Evolutionary conservation across 2,113 vertebrate genomes (phyloP), one percentile per base, ranked within the genome.

Genomic region (Grantiella picta): DNA sequence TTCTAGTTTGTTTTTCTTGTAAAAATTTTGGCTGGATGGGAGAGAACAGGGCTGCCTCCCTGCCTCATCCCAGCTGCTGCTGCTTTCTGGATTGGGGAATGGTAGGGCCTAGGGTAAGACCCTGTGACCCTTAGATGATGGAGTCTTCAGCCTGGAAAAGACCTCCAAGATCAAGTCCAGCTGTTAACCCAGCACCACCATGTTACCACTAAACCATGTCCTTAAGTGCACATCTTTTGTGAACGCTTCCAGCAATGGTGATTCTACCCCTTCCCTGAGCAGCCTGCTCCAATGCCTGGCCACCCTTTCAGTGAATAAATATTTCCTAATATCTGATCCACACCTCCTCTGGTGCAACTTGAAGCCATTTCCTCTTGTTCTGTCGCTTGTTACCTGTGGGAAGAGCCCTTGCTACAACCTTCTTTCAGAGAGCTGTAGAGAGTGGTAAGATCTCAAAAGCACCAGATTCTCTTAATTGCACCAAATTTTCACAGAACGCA

Each of bases 361-460:
- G n/a, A 68, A 17, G 24, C 53, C 17, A 33, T 68, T 54, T 76
- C 47, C 40, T 76, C 47, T 76, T 54, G 10, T 54, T 12, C 54
- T 69, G 24, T 35, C n/a, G 31, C n/a, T 53, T 60, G 29, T 7
- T 25, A 53, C n/a, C 24, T 40, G 5, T 0, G 0, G 53, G 78
- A 68, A 76, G 25, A 11, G 29, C 27, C 10, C n/a, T 47, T 54
- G 21, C 63, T 31, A 5, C n/a, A 40, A 13, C 14, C 20, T n/a
- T 29, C 29, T 42, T 54, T 76, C 29, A 61, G n/a, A 38, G 21
- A 54, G 11, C 11, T 31, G 9, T 9, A 29, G 45, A 45, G 33
- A 47, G 11, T 8, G 17, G 8, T 15, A 54, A 54, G 21, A 29
- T 40, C 21, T 45, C 47, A 61, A 54, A 54, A 54, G 40, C 14